Conservation (phyloP, 2,888 invertebrate species). For the Antitype chi region DNA sequence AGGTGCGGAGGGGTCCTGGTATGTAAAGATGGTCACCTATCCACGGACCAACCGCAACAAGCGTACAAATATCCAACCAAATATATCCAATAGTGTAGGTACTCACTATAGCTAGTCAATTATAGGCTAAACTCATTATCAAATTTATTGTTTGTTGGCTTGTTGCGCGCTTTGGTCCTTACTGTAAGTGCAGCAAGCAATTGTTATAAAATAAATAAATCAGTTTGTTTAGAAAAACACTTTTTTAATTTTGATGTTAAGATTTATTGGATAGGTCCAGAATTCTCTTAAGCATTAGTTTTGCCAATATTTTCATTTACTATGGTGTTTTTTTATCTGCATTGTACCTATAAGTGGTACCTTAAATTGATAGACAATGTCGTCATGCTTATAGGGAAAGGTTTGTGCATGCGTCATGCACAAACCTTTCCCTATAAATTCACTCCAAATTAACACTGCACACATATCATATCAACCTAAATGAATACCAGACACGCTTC, state of each 20-base stretch:
- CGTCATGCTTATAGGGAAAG: too few relatives aligned
- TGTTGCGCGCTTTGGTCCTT: too few relatives aligned
- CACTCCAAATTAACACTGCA: conserved; percentile 6
- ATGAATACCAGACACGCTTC: conserved; percentile 29
- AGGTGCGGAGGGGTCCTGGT: too few relatives aligned
- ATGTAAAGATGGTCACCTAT: too few relatives aligned
- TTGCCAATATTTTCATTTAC: neutral
- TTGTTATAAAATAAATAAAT: too few relatives aligned
- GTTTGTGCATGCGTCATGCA: too few relatives aligned
- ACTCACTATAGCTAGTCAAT: neutral
- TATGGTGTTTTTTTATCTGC: too few relatives aligned
- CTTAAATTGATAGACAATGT: too few relatives aligned
- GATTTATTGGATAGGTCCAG: neutral
- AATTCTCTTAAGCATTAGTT: neutral
- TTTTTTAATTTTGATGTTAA: neutral
- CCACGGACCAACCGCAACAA: too few relatives aligned
- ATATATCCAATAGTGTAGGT: neutral
- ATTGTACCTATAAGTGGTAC: too few relatives aligned
- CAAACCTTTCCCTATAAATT: neutral
- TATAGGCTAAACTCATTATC: neutral
- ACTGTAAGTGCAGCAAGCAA: too few relatives aligned
- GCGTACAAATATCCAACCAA: neutral
- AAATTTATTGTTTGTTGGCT: too few relatives aligned
- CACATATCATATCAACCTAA: conserved; percentile 19
- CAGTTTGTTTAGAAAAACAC: neutral